Base-by-base conservation (phyloP, 2,113 vertebrate species). In the Boleophthalmus pectinirostris region DNA sequence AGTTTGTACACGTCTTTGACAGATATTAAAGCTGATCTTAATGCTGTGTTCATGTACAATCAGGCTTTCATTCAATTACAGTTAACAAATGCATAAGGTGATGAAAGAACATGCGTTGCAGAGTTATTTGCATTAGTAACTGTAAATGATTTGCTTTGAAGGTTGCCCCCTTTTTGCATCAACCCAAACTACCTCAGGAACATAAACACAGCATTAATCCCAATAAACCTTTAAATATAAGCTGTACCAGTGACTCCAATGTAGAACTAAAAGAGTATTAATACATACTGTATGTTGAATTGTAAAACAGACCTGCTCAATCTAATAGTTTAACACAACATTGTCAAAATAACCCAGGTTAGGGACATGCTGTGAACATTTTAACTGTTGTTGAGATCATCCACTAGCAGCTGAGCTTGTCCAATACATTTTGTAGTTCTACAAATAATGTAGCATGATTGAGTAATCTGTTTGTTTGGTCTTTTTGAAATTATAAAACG, bases 31-130 rank as follows among this genome's bases (percentile, higher is more conserved):
- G 18, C 38, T 33, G 58, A 38, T 38, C 11, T 64, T 12, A 64
- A 38, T 64, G 61, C 35, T 64, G 61, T 20, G 20, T 64, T 64
- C 33, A 64, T n/a, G 61, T 43, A 18, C 33, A 38, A 33, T 64
- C 20, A 20, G 61, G 15, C 47, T 20, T 51, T 54, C 56, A 14
- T 58, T 6, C 25, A 15, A 15, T 14, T 25, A 24, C 21, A 58
- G 56, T 58, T 58, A 24, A 25, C 23, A 25, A 15, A 25, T 56
- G 9, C 54, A 56, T 58, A 58, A 58, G 13, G 14, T 14, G 24
- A 15, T 15, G 56, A 15, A 25, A 25, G 12, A 25, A 54, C 53
- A 54, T 54, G 53, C 16, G 16, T 20, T 53, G 15, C 18, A 18
- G 49, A 18, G 18, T 21, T 12, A 56, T 56, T 56, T 56, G 21